Evolutionary conservation across 2,113 vertebrate species (phyloP).

Genomic region (Dissostichus mawsoni): DNA sequence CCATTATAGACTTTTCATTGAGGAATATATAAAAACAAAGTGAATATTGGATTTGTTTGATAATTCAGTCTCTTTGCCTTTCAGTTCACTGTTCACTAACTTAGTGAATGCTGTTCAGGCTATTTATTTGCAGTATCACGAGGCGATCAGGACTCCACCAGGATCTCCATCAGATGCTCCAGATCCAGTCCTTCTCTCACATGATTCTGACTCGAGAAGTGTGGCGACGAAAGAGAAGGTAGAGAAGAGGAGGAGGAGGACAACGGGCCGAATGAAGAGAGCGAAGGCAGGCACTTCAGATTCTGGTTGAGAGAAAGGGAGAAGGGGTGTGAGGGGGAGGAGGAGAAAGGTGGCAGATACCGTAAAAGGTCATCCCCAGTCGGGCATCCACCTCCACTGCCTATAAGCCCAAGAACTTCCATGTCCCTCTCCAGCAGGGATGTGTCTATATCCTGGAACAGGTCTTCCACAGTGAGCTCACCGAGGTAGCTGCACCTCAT

Average conservation of each 20-base stretch:
- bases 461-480: slow-evolving; percentile 82
- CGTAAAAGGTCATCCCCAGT: slow-evolving; percentile 66
- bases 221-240: slow-evolving; percentile 10
- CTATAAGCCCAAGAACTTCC: slow-evolving; percentile 56
- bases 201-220: slow-evolving; percentile 44
- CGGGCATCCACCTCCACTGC: slow-evolving; percentile 35
- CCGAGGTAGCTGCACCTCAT: slow-evolving; percentile 79
- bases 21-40: background rate
- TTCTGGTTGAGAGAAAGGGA: slow-evolving; percentile 55
- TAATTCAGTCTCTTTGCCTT: background rate
- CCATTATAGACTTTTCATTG: background rate
- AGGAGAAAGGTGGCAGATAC: slow-evolving; percentile 57
- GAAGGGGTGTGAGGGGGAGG: slow-evolving; percentile 38
- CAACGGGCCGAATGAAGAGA: slow-evolving; percentile 53
- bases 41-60: background rate
- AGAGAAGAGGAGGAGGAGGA: slow-evolving; percentile 18
- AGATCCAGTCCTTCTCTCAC: slow-evolving; percentile 82
- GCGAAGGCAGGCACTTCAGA: slow-evolving; percentile 65
- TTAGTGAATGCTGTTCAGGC: background rate
- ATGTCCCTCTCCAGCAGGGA: slow-evolving; percentile 83
- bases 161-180: slow-evolving; percentile 86
- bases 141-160: slow-evolving; percentile 81
- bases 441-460: slow-evolving; percentile 88
- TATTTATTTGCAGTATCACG: slow-evolving; percentile 6
- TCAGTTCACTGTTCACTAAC: slow-evolving; percentile 15